phyloP scores from a whole-genome alignment of 1,140 invertebrate genomes.

The Formica exsecta region DNA sequence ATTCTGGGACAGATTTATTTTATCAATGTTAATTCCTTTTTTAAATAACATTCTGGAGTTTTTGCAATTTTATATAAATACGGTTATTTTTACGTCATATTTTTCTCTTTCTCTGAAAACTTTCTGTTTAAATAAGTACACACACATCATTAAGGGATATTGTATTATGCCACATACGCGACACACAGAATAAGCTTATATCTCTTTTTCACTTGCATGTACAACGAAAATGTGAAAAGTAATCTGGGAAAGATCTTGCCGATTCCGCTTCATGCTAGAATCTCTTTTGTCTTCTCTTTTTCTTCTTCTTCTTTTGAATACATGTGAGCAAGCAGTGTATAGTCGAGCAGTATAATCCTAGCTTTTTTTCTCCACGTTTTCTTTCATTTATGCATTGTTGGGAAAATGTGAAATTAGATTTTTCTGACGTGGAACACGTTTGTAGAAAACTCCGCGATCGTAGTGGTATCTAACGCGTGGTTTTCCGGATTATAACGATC shows the following conservation, averaged over 20 bases:
- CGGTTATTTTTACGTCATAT: neutral
- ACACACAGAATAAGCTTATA: neutral
- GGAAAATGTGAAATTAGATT: too few species aligned
- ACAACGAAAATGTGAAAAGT: neutral
- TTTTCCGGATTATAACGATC: slow-evolving; percentile 12
- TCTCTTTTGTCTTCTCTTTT: neutral
- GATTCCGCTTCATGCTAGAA: neutral
- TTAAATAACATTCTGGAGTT: neutral
- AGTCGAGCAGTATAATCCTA: neutral
- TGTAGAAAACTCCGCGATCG: neutral
- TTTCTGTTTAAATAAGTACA: neutral
- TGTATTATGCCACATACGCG: neutral
- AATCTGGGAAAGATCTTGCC: neutral
- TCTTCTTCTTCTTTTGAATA: neutral
- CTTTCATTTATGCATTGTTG: too few species aligned
- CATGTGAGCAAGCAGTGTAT: neutral
- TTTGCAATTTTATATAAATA: neutral
- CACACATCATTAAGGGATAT: neutral
- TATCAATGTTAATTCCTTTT: neutral
- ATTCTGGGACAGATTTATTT: neutral
- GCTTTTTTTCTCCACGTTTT: neutral
- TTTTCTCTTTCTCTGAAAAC: neutral
- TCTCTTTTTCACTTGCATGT: neutral
- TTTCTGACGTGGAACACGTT: too few species aligned
- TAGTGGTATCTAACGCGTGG: neutral